A percentile compares a stretch with the other conserved stretches of the same genome.
These are phyloP conservation scores for Campodea augens DNA, from an alignment of 1,140 invertebrate species.

Conservation along the genomic window DNA sequence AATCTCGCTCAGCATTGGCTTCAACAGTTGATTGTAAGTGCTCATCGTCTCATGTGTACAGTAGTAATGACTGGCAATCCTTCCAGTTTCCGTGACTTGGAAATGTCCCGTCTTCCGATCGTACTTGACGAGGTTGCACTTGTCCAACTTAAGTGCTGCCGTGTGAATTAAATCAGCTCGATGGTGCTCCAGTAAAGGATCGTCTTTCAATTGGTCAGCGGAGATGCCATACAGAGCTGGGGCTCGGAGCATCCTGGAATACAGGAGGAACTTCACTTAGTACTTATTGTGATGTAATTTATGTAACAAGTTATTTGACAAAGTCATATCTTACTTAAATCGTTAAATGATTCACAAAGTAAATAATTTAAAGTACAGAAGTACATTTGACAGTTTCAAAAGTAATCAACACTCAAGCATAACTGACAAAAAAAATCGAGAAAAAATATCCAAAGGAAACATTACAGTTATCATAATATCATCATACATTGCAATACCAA, in stretches of 20 bases:
- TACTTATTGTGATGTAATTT: too few relatives aligned
- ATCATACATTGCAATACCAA: too few relatives aligned
- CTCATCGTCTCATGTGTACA: conserved; percentile 92
- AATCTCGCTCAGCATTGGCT: conserved; percentile 92
- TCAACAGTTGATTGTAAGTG: conserved; percentile 90
- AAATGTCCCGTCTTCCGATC: conserved; percentile 89
- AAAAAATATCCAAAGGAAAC: too few relatives aligned
- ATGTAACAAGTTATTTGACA: too few relatives aligned
- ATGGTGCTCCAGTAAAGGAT: conserved; percentile 67
- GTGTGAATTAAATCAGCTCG: conserved; percentile 93
- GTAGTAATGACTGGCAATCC: conserved; percentile 97
- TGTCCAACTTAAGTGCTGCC: conserved; percentile 75
- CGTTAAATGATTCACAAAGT: too few relatives aligned
- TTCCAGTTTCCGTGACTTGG: conserved; percentile 79
- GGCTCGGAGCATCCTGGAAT: conserved; percentile 49
- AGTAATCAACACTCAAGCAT: too few relatives aligned
- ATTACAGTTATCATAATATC: too few relatives aligned
- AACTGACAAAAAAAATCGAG: too few relatives aligned
- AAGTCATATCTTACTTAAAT: too few relatives aligned
- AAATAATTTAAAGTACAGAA: too few relatives aligned
- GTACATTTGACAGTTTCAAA: too few relatives aligned
- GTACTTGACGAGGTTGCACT: conserved; percentile 83
- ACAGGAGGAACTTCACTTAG: conserved; percentile 2
- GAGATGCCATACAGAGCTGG: conserved; percentile 78
- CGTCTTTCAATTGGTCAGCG: conserved; percentile 56